Evolutionary conservation across 92 coral and sea anemone species (phyloP).

Genomic region (Palythoa caribaeorum): DNA sequence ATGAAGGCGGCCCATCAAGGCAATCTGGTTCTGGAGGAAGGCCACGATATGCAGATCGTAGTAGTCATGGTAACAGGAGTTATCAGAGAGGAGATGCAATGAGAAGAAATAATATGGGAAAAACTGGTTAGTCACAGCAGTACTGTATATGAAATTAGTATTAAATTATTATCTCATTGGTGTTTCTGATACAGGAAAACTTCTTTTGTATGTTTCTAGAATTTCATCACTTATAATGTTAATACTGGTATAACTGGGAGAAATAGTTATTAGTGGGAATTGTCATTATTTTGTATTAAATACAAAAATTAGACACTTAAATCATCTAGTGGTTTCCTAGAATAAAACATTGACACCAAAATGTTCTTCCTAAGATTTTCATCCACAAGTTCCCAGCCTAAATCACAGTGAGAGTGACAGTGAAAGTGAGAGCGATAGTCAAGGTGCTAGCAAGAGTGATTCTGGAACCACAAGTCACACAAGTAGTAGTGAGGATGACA

Average conservation of each 20-base stretch:
- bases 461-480: conserved; percentile 79
- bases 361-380: conserved; percentile 51
- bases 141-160: not conserved
- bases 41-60: conserved; percentile 44
- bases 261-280: too few relatives aligned
- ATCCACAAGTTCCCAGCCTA: conserved; percentile 62
- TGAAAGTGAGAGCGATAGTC: conserved; percentile 85
- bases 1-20: conserved; percentile 60
- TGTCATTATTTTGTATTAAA: too few relatives aligned
- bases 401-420: conserved; percentile 77
- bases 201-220: too few relatives aligned
- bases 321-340: too few relatives aligned
- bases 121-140: conserved; percentile 6
- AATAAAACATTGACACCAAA: not conserved
- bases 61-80: conserved; percentile 7
- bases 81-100: conserved; percentile 18
- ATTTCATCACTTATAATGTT: too few relatives aligned
- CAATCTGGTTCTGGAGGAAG: conserved; percentile 44
- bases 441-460: conserved; percentile 79
- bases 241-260: too few relatives aligned
- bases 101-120: conserved; percentile 33
- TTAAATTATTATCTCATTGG: not conserved
- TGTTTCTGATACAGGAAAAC: too few relatives aligned
- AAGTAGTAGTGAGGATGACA: conserved; percentile 82
- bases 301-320: too few relatives aligned